Percentiles rank a stretch among this genome's conserved stretches.
Evolutionary conservation across 1,140 invertebrate genomes (phyloP).

Genomic region (Plectus sambesii): DNA sequence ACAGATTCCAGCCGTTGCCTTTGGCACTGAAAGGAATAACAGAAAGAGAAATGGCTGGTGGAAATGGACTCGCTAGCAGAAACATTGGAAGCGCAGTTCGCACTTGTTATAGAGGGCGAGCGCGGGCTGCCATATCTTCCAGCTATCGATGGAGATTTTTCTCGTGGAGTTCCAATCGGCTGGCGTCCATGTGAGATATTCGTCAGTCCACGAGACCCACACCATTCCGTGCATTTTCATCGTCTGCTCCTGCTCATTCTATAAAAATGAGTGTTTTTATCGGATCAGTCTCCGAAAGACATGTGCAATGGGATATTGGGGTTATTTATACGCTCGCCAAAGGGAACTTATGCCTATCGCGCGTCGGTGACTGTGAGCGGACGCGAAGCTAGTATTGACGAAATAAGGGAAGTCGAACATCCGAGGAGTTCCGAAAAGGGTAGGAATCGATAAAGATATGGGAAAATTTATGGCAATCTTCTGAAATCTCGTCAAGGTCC

Average conservation of each 20-base stretch:
- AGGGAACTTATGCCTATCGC: no score
- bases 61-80: slow-evolving; percentile 18
- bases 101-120: slow-evolving; percentile 41
- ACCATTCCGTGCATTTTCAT: slow-evolving; percentile 39
- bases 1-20: slow-evolving; percentile 38
- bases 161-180: slow-evolving; percentile 32
- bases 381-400: no score
- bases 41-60: slow-evolving; percentile 11
- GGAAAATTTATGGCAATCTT: no score
- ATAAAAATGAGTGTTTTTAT: no score
- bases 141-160: slow-evolving; percentile 30
- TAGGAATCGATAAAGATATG: no score
- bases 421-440: no score
- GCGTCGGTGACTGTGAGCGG: no score
- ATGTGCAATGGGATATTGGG: no score
- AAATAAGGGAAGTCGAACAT: no score
- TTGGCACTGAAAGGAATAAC: slow-evolving; percentile 20
- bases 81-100: background rate
- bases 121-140: slow-evolving; percentile 43
- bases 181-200: slow-evolving; percentile 38
- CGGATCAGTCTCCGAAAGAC: no score
- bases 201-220: slow-evolving; percentile 37
- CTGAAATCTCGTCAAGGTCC: no score
- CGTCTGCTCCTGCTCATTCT: slow-evolving; percentile 41
- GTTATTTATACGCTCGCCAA: no score